A percentile compares a stretch with the other conserved stretches of the same genome.
Conservation (phyloP, 2,113 vertebrate species). For the Tachuris rubrigastra region DNA sequence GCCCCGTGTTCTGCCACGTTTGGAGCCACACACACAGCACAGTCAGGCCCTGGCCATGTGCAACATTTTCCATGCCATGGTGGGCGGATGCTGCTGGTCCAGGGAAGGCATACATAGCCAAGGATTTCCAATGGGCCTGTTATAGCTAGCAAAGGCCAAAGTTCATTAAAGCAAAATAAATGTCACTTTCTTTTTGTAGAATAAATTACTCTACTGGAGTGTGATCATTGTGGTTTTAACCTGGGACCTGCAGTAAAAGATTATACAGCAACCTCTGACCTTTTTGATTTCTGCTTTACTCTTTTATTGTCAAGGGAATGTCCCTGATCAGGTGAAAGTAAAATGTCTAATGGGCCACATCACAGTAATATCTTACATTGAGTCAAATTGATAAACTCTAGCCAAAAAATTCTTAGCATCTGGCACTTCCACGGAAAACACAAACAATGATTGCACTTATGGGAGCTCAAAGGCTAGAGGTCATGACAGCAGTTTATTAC, state of each 20-base stretch:
- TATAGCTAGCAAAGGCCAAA: constrained; percentile 48
- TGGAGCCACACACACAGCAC: neutral
- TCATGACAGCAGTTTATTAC: constrained; percentile 74
- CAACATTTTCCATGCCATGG: neutral
- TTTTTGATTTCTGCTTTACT: constrained; percentile 68
- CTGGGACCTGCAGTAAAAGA: constrained; percentile 66
- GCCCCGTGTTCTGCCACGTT: neutral
- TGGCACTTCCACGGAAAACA: constrained; percentile 50
- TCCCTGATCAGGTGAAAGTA: constrained; percentile 34
- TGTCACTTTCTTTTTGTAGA: constrained; percentile 45
- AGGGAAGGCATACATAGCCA: constrained; percentile 5
- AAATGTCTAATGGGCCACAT: constrained; percentile 57
- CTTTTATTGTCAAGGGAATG: constrained; percentile 54
- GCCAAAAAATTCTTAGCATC: constrained; percentile 64
- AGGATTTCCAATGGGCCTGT: neutral
- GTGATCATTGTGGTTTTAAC: constrained; percentile 75
- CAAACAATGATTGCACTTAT: constrained; percentile 52
- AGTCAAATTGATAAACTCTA: constrained; percentile 57
- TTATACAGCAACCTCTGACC: constrained; percentile 70
- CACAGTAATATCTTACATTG: constrained; percentile 42
- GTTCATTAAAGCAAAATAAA: constrained; percentile 67
- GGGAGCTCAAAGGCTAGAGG: constrained; percentile 62
- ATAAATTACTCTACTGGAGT: constrained; percentile 48
- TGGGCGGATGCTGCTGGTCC: neutral
- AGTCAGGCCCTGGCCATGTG: neutral